phyloP scores from a whole-genome alignment of 2,113 vertebrate species.

The Myiozetetes cayanensis region DNA sequence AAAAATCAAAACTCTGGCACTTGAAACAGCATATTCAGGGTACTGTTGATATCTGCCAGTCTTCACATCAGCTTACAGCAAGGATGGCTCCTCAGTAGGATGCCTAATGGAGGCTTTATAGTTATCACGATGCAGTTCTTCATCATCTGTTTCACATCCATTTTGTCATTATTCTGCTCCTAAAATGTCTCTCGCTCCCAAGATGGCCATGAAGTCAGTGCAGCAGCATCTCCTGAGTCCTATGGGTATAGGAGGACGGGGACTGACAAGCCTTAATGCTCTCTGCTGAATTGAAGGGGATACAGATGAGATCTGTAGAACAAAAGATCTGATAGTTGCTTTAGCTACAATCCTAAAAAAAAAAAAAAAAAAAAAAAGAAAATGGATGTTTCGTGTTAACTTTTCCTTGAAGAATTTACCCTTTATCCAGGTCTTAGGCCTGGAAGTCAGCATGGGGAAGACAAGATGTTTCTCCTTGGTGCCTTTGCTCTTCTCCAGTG shows the following conservation, averaged over 20 bases:
- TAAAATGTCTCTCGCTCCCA: neutral
- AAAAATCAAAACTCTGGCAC: neutral
- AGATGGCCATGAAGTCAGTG: neutral
- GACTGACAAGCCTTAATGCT: neutral
- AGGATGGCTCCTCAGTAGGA: neutral
- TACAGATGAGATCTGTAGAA: neutral
- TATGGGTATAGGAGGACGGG: neutral
- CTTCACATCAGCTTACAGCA: neutral
- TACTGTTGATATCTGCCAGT: neutral
- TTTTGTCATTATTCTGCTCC: conserved; percentile 2
- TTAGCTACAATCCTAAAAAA: neutral
- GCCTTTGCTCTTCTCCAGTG: neutral
- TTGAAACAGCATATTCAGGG: neutral
- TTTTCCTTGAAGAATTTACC: neutral
- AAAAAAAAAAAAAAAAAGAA: neutral
- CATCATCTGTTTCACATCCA: neutral
- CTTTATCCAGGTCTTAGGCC: neutral
- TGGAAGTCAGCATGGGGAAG: neutral
- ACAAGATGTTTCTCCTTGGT: neutral
- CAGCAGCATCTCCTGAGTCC: neutral
- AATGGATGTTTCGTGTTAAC: neutral
- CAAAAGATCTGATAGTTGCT: neutral
- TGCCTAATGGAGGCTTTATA: neutral
- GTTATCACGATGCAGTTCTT: neutral
- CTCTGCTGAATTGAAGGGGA: neutral